Conservation (phyloP, 1,140 invertebrate species). For the Penaeus indicus region DNA sequence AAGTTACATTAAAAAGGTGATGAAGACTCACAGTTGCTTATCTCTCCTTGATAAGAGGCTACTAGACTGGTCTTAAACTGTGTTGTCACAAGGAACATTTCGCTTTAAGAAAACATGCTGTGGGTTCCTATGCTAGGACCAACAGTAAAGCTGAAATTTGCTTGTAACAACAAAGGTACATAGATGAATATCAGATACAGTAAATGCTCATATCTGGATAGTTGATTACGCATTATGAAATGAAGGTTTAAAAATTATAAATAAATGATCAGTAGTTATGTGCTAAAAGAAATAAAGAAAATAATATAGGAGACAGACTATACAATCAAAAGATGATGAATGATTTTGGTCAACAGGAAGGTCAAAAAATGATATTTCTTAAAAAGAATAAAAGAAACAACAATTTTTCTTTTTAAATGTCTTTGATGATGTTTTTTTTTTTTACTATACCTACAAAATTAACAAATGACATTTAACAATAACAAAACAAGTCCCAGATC, state of each 20-base stretch:
- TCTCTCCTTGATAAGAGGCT: conserved; percentile 17
- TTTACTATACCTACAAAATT: conserved; percentile 50
- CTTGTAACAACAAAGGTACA: conserved; percentile 36
- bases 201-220: conserved; percentile 38
- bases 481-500: conserved; percentile 53
- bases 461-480: conserved; percentile 57
- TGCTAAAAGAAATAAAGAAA: neutral
- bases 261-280: neutral
- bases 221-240: conserved; percentile 30
- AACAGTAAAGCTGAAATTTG: conserved; percentile 18
- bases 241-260: conserved; percentile 1
- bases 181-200: conserved; percentile 45
- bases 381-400: conserved; percentile 37
- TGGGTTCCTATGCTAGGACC: neutral
- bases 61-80: conserved; percentile 19
- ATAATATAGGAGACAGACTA: no score
- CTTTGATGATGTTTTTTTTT: conserved; percentile 39
- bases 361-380: conserved; percentile 21
- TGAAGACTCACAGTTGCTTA: neutral
- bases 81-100: neutral
- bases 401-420: conserved; percentile 25
- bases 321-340: conserved; percentile 13
- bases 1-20: no score
- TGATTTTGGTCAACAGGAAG: conserved; percentile 9
- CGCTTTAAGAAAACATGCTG: no score